phyloP scores from a whole-genome alignment of 2,113 vertebrate genomes.

The Pluvianellus socialis region DNA sequence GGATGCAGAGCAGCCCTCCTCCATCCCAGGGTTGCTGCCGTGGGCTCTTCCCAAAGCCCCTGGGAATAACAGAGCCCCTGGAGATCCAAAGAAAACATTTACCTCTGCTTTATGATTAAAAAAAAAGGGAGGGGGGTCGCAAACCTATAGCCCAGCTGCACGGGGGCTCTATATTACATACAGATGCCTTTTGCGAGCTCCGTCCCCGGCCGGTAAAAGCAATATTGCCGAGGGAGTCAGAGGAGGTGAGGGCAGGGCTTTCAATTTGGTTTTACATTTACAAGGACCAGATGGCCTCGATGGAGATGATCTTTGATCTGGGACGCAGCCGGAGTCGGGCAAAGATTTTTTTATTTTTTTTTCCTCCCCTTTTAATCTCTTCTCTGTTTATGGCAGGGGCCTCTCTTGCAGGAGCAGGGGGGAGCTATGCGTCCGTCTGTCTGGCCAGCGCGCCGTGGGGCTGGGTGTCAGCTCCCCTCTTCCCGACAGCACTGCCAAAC shows the following conservation, averaged over 20 bases:
- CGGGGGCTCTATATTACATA: constrained; percentile 16
- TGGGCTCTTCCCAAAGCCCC: not conserved
- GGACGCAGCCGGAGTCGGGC: constrained; percentile 33
- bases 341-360: not conserved
- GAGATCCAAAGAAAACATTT: constrained; percentile 49
- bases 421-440: not conserved
- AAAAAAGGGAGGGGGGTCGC: not conserved
- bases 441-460: fast-evolving
- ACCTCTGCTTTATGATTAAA: constrained; percentile 20
- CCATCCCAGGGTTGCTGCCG: not conserved
- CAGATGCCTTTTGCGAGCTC: constrained; percentile 47
- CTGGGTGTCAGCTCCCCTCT: not conserved
- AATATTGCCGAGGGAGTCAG: constrained; percentile 22
- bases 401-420: not conserved
- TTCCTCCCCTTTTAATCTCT: not conserved
- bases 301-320: constrained; percentile 71
- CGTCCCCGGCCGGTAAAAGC: not conserved
- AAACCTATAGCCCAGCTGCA: constrained; percentile 44
- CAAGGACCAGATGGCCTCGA: constrained; percentile 67
- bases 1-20: not conserved
- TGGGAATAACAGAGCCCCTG: not conserved
- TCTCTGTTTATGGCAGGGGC: not conserved
- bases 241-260: constrained; percentile 63
- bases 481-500: not conserved
- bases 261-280: constrained; percentile 70